phyloP scores from a whole-genome alignment of 2,113 vertebrate species.

The Ochotona princeps region DNA sequence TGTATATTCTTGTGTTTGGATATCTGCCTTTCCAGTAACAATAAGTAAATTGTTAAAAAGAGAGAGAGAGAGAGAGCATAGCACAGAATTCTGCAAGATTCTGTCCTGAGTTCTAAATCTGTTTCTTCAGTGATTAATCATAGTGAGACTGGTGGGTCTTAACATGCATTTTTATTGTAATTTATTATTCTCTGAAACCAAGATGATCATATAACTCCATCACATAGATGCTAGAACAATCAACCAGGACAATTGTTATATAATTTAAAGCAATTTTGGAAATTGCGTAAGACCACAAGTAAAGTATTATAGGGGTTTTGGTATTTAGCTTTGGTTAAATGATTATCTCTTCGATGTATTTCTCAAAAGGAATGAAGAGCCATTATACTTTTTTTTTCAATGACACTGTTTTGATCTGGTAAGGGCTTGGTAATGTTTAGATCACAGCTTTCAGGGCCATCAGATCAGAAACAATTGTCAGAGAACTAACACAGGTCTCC shows the following conservation, averaged over 20 bases:
- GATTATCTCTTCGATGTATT: constrained; percentile 9
- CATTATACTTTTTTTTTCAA: neutral
- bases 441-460: neutral
- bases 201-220: neutral
- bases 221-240: neutral
- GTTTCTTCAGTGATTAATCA: neutral
- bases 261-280: neutral
- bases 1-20: too few species aligned
- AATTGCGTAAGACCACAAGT: neutral
- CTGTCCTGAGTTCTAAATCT: neutral
- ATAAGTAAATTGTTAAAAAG: too few species aligned
- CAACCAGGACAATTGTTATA: neutral
- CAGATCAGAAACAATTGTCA: neutral
- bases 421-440: constrained; percentile 23
- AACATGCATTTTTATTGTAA: neutral
- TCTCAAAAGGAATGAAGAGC: constrained; percentile 18
- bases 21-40: too few species aligned
- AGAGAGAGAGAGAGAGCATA: too few species aligned
- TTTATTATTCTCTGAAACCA: constrained; percentile 18
- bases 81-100: neutral
- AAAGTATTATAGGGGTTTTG: constrained; percentile 15
- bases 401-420: neutral
- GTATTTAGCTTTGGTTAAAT: constrained; percentile 30
- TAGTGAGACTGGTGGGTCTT: neutral
- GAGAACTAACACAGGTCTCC: neutral